A percentile compares a stretch with the other conserved stretches of the same genome.
These are phyloP conservation scores for Epinephelus awoara DNA, from an alignment of 2,797 vertebrate species.

Conservation along the genomic window DNA sequence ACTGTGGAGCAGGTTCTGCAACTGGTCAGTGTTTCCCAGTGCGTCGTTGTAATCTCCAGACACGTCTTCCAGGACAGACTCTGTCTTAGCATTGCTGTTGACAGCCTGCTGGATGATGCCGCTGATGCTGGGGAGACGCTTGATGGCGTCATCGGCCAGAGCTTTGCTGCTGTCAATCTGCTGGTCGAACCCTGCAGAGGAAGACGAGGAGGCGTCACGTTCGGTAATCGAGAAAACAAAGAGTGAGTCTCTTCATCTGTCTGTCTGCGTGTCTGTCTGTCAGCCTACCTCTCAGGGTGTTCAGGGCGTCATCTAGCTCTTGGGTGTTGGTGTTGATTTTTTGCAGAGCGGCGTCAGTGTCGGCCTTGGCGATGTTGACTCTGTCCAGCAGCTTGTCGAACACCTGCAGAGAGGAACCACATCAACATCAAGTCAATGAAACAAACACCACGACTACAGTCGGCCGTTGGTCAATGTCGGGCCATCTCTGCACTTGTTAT, in stretches of 20 bases:
- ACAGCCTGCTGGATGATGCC: slow-evolving; percentile 84
- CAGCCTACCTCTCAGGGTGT: slow-evolving; percentile 87
- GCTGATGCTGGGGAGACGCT: slow-evolving; percentile 86
- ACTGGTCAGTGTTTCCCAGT: slow-evolving; percentile 21
- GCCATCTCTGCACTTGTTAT: too few species aligned
- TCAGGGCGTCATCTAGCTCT: slow-evolving; percentile 87
- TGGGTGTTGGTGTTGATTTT: slow-evolving; percentile 86
- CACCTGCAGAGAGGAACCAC: slow-evolving; percentile 73
- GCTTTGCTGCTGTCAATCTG: slow-evolving; percentile 84
- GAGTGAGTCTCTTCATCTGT: too few species aligned
- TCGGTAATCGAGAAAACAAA: not conserved
- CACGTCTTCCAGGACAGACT: slow-evolving; percentile 75
- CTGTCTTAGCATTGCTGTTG: slow-evolving; percentile 79
- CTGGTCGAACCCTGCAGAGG: slow-evolving; percentile 89
- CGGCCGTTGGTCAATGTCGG: too few species aligned
- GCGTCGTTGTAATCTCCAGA: slow-evolving; percentile 46
- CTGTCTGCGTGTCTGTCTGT: accelerated
- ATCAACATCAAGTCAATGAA: not conserved
- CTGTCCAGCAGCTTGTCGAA: slow-evolving; percentile 85
- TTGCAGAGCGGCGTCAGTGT: slow-evolving; percentile 84
- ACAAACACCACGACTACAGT: too few species aligned
- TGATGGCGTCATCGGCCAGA: slow-evolving; percentile 88
- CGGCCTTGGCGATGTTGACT: slow-evolving; percentile 86
- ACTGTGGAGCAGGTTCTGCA: slow-evolving; percentile 48
- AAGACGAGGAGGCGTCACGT: not conserved